These are phyloP conservation scores for Protodeltote pygarga DNA, from an alignment of 2,888 invertebrate species.

Conservation along the genomic window DNA sequence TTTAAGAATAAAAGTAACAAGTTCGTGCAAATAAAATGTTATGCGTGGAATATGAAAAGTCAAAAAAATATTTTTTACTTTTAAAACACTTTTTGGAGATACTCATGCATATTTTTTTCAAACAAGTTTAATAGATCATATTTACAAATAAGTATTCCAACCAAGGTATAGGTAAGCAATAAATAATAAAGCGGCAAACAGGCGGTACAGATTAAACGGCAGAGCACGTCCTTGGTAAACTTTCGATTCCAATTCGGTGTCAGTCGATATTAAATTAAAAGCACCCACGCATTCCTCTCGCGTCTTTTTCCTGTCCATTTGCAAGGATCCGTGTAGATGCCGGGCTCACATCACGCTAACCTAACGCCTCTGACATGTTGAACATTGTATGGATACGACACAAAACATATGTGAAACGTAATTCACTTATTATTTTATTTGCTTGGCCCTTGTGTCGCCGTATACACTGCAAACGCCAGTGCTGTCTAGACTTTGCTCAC, in stretches of 20 bases:
- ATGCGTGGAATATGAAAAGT: constrained; percentile 4
- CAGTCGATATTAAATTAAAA: constrained; percentile 87
- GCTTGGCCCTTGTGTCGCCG: constrained; percentile 24
- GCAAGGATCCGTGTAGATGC: constrained; percentile 83
- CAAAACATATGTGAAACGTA: constrained; percentile 41
- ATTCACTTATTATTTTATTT: constrained; percentile 44
- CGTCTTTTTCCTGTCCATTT: constrained; percentile 87
- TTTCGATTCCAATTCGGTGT: constrained; percentile 86
- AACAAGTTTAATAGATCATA: constrained; percentile 62
- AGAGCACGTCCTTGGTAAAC: constrained; percentile 80
- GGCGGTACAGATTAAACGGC: constrained; percentile 71
- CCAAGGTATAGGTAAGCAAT: constrained; percentile 55
- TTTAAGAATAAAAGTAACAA: constrained; percentile 21
- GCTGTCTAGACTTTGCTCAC: constrained; percentile 32
- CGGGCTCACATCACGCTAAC: constrained; percentile 81
- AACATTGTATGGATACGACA: constrained; percentile 63
- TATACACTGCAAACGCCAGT: constrained; percentile 21
- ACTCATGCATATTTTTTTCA: constrained; percentile 45
- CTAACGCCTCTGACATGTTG: constrained; percentile 56
- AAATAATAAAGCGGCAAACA: constrained; percentile 74
- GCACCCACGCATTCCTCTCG: constrained; percentile 85
- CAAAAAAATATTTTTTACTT: not conserved
- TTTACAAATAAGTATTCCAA: constrained; percentile 59
- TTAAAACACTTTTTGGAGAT: constrained; percentile 4
- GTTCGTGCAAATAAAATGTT: constrained; percentile 16